Percentiles rank a stretch among this genome's conserved stretches.
phyloP scores from a whole-genome alignment of 2,113 vertebrate genomes.

The Hymenochirus boettgeri region DNA sequence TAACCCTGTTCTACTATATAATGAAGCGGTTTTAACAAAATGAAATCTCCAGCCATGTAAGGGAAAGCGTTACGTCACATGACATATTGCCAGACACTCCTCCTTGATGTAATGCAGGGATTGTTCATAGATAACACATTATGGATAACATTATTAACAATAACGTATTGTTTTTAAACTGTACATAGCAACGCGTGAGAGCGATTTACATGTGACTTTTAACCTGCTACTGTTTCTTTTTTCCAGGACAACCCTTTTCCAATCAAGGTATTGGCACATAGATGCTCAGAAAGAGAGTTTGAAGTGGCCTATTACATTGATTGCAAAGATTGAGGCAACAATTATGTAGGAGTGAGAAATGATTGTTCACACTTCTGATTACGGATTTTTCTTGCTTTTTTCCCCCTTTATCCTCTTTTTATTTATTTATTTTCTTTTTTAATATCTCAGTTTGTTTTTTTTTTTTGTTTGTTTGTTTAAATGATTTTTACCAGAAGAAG shows the following conservation, averaged over 20 bases:
- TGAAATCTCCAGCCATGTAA: too few species aligned
- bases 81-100: not conserved
- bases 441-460: not conserved
- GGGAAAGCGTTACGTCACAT: too few species aligned
- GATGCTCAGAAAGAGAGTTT: conserved; percentile 11
- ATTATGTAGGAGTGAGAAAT: conserved; percentile 38
- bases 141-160: conserved; percentile 2
- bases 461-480: too few species aligned
- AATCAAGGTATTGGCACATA: conserved; percentile 31
- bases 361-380: conserved; percentile 37
- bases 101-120: not conserved
- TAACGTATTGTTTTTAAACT: conserved; percentile 1
- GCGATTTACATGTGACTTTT: conserved; percentile 14
- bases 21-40: too few species aligned
- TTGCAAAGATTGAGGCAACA: conserved; percentile 37
- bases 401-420: not conserved
- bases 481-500: conserved; percentile 18
- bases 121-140: not conserved
- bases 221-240: conserved; percentile 21
- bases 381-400: conserved; percentile 13
- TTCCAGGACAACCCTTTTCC: conserved; percentile 10
- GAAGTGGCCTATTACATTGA: conserved; percentile 35
- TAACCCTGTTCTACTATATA: too few species aligned
- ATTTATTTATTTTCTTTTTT: conserved; percentile 13
- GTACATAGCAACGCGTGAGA: not conserved